A percentile compares a stretch with the other conserved stretches of the same genome.
Conservation (phyloP, 2,113 vertebrate species). For the Pristiophorus japonicus region DNA sequence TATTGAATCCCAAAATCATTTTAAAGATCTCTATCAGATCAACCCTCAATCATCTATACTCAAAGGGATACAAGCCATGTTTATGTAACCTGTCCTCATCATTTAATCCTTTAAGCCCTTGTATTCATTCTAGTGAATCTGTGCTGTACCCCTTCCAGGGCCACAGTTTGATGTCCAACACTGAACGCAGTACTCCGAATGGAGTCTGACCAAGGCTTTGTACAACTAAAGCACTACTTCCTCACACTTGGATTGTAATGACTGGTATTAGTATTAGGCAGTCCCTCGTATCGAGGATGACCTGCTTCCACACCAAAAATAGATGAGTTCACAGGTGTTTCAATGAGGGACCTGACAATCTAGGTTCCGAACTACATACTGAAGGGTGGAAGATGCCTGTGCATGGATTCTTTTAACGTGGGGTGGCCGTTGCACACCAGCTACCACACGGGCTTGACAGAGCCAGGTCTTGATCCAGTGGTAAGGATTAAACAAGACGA, state of each 20-base stretch:
- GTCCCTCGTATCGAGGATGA: too few species aligned
- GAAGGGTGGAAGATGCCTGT: too few species aligned
- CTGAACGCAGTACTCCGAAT: background rate
- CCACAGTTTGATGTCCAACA: background rate
- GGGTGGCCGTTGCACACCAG: too few species aligned
- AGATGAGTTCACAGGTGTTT: too few species aligned
- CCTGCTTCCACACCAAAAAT: too few species aligned
- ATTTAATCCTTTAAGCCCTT: background rate
- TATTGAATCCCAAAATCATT: background rate
- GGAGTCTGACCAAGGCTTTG: background rate
- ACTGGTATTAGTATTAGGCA: too few species aligned
- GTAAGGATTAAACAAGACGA: too few species aligned
- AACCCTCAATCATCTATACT: background rate
- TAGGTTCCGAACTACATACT: too few species aligned
- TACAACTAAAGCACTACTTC: background rate
- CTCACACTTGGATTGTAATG: background rate
- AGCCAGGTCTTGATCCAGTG: too few species aligned
- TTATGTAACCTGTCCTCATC: background rate
- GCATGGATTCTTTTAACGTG: too few species aligned
- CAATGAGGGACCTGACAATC: too few species aligned
- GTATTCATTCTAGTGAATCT: background rate
- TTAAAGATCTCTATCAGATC: background rate
- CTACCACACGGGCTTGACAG: too few species aligned
- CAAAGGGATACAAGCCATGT: background rate
- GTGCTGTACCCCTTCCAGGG: background rate